Percentiles rank a stretch among this genome's conserved stretches.
phyloP scores from a whole-genome alignment of 1,140 invertebrate genomes.

The Drosophila nigromelanica region DNA sequence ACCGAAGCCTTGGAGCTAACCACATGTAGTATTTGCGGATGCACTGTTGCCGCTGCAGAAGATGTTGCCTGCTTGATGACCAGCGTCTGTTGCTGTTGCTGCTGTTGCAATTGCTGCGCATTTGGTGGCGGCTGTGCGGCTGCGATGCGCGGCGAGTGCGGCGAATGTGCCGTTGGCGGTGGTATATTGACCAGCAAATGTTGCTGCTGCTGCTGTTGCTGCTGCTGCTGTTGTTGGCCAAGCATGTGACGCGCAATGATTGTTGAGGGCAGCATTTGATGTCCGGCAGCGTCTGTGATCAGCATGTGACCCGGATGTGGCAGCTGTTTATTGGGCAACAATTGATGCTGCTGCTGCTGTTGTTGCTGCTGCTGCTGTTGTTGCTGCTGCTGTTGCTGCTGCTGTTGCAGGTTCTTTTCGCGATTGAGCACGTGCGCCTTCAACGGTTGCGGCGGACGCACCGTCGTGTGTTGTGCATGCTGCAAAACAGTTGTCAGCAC shows the following conservation, averaged over 20 bases:
- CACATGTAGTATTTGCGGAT: conserved; percentile 75
- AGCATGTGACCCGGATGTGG: conserved; percentile 64
- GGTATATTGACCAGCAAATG: conserved; percentile 76
- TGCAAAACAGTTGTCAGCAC: conserved; percentile 64
- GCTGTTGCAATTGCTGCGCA: conserved; percentile 39
- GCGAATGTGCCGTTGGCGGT: conserved; percentile 63
- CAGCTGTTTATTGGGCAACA: conserved; percentile 54
- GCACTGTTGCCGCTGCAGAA: conserved; percentile 31
- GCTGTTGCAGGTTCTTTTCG: conserved; percentile 66
- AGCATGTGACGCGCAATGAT: conserved; percentile 69
- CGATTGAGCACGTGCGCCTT: conserved; percentile 80
- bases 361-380: conserved; percentile 51
- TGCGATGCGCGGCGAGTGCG: conserved; percentile 59
- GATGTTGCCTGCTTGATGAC: conserved; percentile 74
- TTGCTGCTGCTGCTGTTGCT: conserved; percentile 63
- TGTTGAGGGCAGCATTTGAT: conserved; percentile 61
- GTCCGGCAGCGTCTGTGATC: conserved; percentile 57
- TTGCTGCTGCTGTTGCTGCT: conserved; percentile 49
- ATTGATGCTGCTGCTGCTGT: conserved; percentile 35
- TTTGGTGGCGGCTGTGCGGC: conserved; percentile 35
- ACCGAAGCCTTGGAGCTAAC: conserved; percentile 76
- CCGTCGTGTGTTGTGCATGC: conserved; percentile 68
- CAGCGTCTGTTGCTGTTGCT: conserved; percentile 65
- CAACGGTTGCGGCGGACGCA: conserved; percentile 67
- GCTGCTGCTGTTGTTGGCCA: conserved; percentile 55